A percentile compares a stretch with the other conserved stretches of the same genome.
Evolutionary conservation across 2,888 invertebrate species (phyloP).

Genomic region (Dendrolimus pini): DNA sequence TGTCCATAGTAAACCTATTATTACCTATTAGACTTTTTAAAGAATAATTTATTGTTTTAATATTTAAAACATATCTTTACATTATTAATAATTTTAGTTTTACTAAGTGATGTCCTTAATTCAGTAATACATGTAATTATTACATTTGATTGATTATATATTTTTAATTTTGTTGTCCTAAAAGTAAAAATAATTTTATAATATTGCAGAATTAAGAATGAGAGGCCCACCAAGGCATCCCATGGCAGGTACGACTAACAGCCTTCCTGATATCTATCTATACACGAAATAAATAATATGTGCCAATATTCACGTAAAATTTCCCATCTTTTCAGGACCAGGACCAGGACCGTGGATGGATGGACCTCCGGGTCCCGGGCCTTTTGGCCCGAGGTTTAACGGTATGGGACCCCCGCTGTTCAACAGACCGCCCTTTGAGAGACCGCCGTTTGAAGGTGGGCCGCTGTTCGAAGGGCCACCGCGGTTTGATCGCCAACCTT

Average conservation of each 20-base stretch:
- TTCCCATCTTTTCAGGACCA: slow-evolving; percentile 36
- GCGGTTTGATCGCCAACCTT: slow-evolving; percentile 40
- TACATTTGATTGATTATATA: no score
- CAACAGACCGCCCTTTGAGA: slow-evolving; percentile 35
- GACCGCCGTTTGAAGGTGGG: slow-evolving; percentile 46
- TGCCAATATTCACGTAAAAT: slow-evolving; percentile 1
- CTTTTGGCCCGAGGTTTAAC: slow-evolving; percentile 61
- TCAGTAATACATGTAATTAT: no score
- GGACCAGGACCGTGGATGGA: slow-evolving; percentile 25
- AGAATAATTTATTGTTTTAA: no score
- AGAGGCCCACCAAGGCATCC: slow-evolving; percentile 59
- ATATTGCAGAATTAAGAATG: slow-evolving; percentile 65
- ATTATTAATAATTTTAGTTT: no score
- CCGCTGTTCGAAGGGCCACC: slow-evolving; percentile 35
- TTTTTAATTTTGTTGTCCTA: background rate
- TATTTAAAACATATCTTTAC: no score
- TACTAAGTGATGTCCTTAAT: no score
- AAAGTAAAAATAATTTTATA: background rate
- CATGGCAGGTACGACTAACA: slow-evolving; percentile 49
- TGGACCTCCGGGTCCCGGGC: slow-evolving; percentile 25
- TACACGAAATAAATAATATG: background rate
- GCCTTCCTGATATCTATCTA: slow-evolving; percentile 2
- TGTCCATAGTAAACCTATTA: no score
- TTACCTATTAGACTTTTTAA: no score
- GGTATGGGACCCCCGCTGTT: slow-evolving; percentile 51